Conservation (phyloP, 2,888 invertebrate genomes). For the Caenorhabditis panamensis region DNA sequence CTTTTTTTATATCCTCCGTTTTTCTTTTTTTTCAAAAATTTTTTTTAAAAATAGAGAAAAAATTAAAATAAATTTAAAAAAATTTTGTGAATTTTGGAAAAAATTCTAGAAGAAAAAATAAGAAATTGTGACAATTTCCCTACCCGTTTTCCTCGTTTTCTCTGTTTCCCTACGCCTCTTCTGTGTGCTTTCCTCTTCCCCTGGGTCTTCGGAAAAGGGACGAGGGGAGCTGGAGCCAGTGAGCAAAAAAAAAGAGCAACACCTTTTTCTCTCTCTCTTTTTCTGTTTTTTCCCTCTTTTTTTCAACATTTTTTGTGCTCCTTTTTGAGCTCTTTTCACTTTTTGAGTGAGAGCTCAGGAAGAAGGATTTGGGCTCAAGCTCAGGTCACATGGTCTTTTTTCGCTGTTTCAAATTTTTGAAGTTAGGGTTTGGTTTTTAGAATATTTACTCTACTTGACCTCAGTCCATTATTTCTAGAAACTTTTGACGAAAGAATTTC, state of each 20-base stretch:
- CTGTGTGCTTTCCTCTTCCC: constrained; percentile 22
- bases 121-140: constrained; percentile 4
- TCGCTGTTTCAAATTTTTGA: no score
- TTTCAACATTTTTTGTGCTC: constrained; percentile 38
- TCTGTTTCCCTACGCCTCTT: not conserved
- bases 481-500: no score
- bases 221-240: constrained; percentile 18
- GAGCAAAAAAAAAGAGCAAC: constrained; percentile 45
- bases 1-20: no score
- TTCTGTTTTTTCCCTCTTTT: constrained; percentile 20
- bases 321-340: constrained; percentile 27
- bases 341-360: constrained; percentile 32
- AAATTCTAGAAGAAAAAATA: constrained; percentile 12
- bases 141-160: not conserved
- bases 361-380: no score
- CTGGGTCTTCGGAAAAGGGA: constrained; percentile 27
- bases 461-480: no score
- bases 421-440: no score
- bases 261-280: constrained; percentile 37
- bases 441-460: no score
- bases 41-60: no score
- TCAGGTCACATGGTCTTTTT: no score
- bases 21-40: not conserved
- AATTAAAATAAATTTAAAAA: constrained; percentile 23
- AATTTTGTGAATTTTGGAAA: not conserved